Evolutionary conservation across 2,797 vertebrate genomes (phyloP), one percentile per base, ranked within the genome.

Genomic region (Propithecus deckenii): DNA sequence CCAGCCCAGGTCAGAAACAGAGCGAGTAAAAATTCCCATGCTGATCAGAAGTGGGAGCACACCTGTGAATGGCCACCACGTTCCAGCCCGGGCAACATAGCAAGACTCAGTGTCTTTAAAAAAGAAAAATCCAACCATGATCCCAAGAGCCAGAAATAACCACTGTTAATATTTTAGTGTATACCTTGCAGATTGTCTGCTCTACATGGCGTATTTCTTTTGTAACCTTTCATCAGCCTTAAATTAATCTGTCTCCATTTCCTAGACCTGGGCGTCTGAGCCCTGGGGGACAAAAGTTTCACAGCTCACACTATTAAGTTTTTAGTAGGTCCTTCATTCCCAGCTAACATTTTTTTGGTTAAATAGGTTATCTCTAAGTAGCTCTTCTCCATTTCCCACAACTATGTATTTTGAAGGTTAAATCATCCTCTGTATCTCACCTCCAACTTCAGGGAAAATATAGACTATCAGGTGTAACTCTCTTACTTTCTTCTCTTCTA

Each of bases 351-450:
- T 7, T 38, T 87, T 74, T 7, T 65, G 32, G 63, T n/a, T n/a
- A 65, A 25, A 69, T 74, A 72, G 71, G 8, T 20, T 10, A 14
- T n/a, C 20, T 83, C 63, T 46, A 78, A 67, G 43, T 71, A 94
- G 65, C 6, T 9, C 3, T 1, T 76, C 91, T 81, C 84, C 46
- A 88, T 57, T 85, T n/a, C 59, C 48, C 22, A 85, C 65, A 71
- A 71, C 30, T 17, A 46, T 67, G 85, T 94, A 46, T 67, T 88
- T 94, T 78, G 81, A 72, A 93, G 43, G 52, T 94, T 43, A 72
- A 85, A 17, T 38, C 35, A 15, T 32, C 69, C 81, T 90, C 61
- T 52, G 2, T 23, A 8, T 43, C 15, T 90, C 18, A 48, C 7
- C 32, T 72, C 43, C 18, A 57, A 13, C 20, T 84, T 78, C 35